Evolutionary conservation across 2,888 invertebrate genomes (phyloP).

Genomic region (Lasioglossum morio): DNA sequence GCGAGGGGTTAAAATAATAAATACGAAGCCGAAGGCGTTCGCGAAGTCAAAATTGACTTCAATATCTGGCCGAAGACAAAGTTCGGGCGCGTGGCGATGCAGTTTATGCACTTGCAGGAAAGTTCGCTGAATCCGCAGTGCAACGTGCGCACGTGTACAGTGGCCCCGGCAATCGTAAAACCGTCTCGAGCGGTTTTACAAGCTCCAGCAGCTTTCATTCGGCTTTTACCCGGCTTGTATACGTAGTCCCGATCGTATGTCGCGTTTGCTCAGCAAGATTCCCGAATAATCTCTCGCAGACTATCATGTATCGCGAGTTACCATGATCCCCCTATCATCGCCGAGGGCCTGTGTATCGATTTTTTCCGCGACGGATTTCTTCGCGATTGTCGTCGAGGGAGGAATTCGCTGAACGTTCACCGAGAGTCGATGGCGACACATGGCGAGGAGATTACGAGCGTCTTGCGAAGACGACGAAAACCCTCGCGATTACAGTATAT

Average conservation of each 20-base stretch:
- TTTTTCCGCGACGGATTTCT: conserved; percentile 31
- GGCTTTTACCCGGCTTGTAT: background rate
- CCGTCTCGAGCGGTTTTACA: background rate
- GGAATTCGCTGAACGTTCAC: conserved; percentile 15
- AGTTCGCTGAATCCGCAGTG: background rate
- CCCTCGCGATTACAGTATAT: conserved; percentile 13
- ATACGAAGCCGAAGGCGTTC: background rate
- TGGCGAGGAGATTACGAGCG: conserved; percentile 37
- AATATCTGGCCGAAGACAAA: background rate
- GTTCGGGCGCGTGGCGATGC: background rate
- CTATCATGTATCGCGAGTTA: conserved; percentile 34
- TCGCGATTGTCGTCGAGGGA: conserved; percentile 3
- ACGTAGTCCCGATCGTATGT: background rate
- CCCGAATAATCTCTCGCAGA: conserved; percentile 11
- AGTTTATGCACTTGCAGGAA: background rate
- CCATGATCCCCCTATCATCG: conserved; percentile 40
- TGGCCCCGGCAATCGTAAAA: background rate
- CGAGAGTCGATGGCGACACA: conserved; percentile 34
- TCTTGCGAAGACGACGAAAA: background rate
- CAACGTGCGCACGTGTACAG: background rate
- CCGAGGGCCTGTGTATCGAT: conserved; percentile 40
- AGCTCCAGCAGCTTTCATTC: background rate
- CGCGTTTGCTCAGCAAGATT: background rate
- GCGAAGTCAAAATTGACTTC: background rate
- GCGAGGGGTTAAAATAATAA: no score